Percentiles rank a stretch among this genome's conserved stretches.
phyloP scores from a whole-genome alignment of 2,113 vertebrate species.

The Montifringilla adamsi region DNA sequence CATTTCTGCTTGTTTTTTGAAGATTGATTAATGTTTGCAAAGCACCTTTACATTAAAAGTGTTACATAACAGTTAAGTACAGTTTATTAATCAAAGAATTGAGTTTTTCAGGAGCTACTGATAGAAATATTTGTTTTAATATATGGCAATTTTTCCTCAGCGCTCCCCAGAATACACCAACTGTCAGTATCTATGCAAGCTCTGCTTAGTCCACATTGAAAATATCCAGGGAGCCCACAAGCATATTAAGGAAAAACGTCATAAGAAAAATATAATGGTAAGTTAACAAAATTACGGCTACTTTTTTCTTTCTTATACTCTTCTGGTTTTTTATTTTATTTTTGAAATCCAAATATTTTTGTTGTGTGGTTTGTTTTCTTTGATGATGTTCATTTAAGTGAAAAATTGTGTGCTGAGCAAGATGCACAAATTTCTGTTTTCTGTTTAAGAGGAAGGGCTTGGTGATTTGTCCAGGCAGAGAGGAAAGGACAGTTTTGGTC shows the following conservation, averaged over 20 bases:
- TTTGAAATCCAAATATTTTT: not conserved
- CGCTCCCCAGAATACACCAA: conserved; percentile 93
- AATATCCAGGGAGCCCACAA: conserved; percentile 98
- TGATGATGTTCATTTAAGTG: not conserved
- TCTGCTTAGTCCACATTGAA: conserved; percentile 96
- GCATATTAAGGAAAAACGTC: conserved; percentile 98
- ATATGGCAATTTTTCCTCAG: conserved; percentile 70
- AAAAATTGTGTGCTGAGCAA: not conserved
- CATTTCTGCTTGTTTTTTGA: not conserved
- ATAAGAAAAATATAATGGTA: conserved; percentile 99
- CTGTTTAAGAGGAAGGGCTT: not conserved
- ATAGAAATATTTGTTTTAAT: not conserved
- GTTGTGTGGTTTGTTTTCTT: not conserved
- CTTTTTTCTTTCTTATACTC: not conserved
- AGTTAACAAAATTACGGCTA: conserved; percentile 38
- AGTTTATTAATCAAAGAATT: not conserved
- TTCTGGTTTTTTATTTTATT: not conserved
- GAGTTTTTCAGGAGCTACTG: not conserved
- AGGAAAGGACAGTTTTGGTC: not conserved
- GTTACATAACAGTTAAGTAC: not conserved
- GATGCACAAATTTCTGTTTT: not conserved
- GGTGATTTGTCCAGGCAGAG: not conserved
- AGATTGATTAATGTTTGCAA: not conserved
- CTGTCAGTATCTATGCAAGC: conserved; percentile 96
- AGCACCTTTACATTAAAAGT: not conserved